phyloP scores from a whole-genome alignment of 2,888 invertebrate genomes.

The Parnassius apollo region DNA sequence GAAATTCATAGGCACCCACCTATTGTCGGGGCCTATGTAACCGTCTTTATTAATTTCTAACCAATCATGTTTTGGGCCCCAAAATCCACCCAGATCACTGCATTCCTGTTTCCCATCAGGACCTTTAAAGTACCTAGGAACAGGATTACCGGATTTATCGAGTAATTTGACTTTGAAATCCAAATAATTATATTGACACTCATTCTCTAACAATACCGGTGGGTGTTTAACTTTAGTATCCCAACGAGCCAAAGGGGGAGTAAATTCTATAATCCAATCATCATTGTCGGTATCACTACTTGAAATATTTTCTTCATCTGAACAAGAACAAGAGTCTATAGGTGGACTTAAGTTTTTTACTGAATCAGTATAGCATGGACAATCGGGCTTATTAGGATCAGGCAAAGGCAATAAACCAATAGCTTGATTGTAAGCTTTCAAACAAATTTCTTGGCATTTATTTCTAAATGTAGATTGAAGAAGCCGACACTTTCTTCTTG shows the following conservation, averaged over 20 bases:
- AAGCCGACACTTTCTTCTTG: conserved; percentile 62
- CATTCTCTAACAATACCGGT: conserved; percentile 45
- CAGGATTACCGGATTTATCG: conserved; percentile 66
- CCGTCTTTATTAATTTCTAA: conserved; percentile 72
- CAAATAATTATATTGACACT: conserved; percentile 63
- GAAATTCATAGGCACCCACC: conserved; percentile 71
- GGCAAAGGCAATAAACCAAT: conserved; percentile 66
- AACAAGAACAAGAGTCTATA: conserved; percentile 71
- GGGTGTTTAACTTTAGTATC: conserved; percentile 65
- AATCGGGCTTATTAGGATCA: conserved; percentile 62
- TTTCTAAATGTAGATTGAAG: conserved; percentile 71
- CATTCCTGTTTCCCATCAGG: conserved; percentile 69
- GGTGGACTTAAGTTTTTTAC: conserved; percentile 42
- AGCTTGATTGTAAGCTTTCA: conserved; percentile 74
- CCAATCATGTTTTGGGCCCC: conserved; percentile 60
- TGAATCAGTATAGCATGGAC: conserved; percentile 57
- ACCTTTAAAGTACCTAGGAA: conserved; percentile 67
- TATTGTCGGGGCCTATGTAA: conserved; percentile 65
- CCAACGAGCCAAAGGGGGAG: conserved; percentile 64
- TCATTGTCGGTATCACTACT: conserved; percentile 70
- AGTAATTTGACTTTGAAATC: conserved; percentile 70
- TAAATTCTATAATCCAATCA: conserved; percentile 72
- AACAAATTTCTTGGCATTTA: conserved; percentile 72
- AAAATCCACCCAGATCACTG: conserved; percentile 73
- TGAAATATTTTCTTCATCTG: conserved; percentile 57